phyloP scores from a whole-genome alignment of 2,113 vertebrate genomes.

The Poeciliopsis retropinna region DNA sequence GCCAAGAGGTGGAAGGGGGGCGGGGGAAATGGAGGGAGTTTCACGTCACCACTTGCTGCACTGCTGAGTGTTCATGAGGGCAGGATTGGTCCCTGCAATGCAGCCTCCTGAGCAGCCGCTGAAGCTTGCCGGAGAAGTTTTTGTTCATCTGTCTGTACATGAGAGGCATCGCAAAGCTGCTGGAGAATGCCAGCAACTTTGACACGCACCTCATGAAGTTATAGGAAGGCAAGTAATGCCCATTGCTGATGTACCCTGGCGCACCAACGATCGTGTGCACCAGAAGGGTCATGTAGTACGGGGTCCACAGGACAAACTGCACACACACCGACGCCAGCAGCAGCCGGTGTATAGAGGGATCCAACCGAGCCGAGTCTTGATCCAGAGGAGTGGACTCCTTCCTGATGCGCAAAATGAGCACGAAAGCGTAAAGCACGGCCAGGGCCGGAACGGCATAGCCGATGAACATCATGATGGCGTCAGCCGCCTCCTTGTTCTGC shows the following conservation, averaged over 20 bases:
- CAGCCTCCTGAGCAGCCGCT: conserved; percentile 85
- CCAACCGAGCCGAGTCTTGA: conserved; percentile 87
- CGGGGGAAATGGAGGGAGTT: not conserved
- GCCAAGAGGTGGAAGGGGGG: conserved; percentile 13
- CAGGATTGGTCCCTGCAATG: conserved; percentile 84
- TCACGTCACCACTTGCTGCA: conserved; percentile 89
- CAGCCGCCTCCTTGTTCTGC: conserved; percentile 92
- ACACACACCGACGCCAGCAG: conserved; percentile 90
- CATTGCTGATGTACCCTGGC: conserved; percentile 66
- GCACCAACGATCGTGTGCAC: conserved; percentile 83
- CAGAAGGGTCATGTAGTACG: conserved; percentile 89
- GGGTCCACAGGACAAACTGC: conserved; percentile 94
- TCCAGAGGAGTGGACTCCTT: conserved; percentile 92
- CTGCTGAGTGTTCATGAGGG: conserved; percentile 81
- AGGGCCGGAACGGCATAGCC: conserved; percentile 90
- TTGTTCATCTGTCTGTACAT: conserved; percentile 93
- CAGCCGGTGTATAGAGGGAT: conserved; percentile 91
- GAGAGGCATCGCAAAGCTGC: conserved; percentile 91
- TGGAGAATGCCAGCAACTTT: conserved; percentile 89
- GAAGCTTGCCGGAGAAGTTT: conserved; percentile 89
- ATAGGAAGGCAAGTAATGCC: conserved; percentile 74
- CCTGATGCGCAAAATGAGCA: conserved; percentile 86
- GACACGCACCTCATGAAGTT: conserved; percentile 85
- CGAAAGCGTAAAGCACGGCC: conserved; percentile 89
- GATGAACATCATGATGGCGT: conserved; percentile 94